These are phyloP conservation scores for Setophaga coronata DNA, from an alignment of 2,113 vertebrate species.

Conservation along the genomic window DNA sequence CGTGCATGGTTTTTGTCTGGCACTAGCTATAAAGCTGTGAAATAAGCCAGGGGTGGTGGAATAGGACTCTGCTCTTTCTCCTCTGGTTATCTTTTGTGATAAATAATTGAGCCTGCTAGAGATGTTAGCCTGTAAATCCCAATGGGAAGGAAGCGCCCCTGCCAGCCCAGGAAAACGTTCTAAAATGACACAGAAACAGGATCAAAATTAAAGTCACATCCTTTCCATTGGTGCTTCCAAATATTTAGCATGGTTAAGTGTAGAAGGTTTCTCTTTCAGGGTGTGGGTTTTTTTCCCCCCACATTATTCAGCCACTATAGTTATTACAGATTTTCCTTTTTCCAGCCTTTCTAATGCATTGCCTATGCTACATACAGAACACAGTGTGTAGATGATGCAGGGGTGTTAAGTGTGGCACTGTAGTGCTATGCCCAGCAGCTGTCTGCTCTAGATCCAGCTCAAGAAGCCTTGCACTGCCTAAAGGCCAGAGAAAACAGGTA, in stretches of 20 bases:
- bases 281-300: rapidly evolving
- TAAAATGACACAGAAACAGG: neutral
- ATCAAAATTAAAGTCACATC: neutral
- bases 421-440: neutral
- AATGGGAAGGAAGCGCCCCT: neutral
- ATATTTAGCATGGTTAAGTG: neutral
- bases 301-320: rapidly evolving
- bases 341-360: neutral
- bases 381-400: neutral
- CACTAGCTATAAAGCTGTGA: neutral
- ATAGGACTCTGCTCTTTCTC: neutral
- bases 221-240: neutral
- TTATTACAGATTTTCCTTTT: neutral
- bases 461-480: neutral
- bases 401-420: neutral
- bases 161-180: neutral
- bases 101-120: neutral
- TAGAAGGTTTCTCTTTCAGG: neutral
- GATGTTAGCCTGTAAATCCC: neutral
- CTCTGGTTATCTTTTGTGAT: neutral
- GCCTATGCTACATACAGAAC: neutral
- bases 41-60: neutral
- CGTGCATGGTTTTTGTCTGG: neutral
- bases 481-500: neutral
- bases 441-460: neutral